Percentiles rank a stretch among this genome's conserved stretches.
phyloP scores from a whole-genome alignment of 2,113 vertebrate species.

The Cephalophus harveyi region DNA sequence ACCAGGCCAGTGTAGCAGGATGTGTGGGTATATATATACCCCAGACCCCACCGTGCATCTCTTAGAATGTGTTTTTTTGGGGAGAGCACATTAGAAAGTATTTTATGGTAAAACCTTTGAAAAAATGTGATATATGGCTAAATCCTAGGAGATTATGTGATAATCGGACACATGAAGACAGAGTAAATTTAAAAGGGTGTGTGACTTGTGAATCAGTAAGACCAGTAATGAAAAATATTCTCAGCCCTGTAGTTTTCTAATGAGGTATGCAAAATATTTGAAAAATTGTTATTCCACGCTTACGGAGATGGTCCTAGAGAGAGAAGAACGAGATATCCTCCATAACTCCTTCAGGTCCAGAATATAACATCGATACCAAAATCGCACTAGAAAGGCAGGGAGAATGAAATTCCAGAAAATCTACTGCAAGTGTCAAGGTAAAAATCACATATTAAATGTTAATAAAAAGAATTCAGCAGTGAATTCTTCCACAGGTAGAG shows the following conservation, averaged over 20 bases:
- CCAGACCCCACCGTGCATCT: fast-evolving
- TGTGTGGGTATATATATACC: not conserved
- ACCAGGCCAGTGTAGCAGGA: not conserved
- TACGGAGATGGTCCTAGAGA: not conserved
- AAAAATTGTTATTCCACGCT: not conserved
- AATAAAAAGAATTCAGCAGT: not conserved
- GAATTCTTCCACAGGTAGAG: fast-evolving
- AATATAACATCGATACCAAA: no score
- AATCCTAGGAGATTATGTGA: not conserved
- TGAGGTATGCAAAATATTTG: not conserved
- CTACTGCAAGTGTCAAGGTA: not conserved
- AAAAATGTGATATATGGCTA: not conserved
- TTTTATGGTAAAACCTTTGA: not conserved
- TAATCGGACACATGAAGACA: not conserved
- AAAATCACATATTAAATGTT: not conserved
- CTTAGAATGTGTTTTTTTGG: not conserved
- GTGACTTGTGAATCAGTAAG: not conserved
- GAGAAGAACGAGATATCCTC: not conserved
- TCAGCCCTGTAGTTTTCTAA: not conserved
- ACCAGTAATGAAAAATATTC: not conserved
- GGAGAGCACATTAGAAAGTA: not conserved
- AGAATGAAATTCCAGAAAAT: not conserved
- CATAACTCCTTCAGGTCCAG: not conserved
- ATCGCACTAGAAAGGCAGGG: not conserved
- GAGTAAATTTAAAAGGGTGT: not conserved